Base-by-base conservation (phyloP, 2,888 invertebrate genomes). In the Macropis europaea region DNA sequence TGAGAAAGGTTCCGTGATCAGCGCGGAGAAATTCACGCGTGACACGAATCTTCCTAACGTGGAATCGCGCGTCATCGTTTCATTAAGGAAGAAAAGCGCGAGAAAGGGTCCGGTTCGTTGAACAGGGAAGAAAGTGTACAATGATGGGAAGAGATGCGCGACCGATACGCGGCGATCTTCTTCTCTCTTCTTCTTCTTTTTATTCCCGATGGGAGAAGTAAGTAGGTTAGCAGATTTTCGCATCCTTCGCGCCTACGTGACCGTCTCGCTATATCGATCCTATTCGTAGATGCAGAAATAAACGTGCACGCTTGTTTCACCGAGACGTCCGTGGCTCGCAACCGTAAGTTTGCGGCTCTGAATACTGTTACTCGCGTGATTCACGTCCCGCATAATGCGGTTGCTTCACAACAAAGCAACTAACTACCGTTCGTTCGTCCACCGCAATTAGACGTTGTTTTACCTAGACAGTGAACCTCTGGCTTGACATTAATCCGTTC, bases 361-460 rank as follows among this genome's bases (percentile, higher is more conserved):
- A 68, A 61, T 73, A 73, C 73, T 70, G 73, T 70, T 73, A 73
- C 53, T 56, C 60, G 42, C 53, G 40, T 48, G 69, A 69, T 63
- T 73, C 70, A 34, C 59, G 48, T 64, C 42, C 32, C 59, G 59
- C 42, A 56, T 40, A 70, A 60, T 56, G 54, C 43, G 42, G 36
- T 30, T 36, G 30, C 38, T 52, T 61, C 30, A 43, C 59, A 52
- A 60, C 24, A 50, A 71, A 70, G 22, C 38, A 40, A 15, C 26
- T 17, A 70, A 61, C 63, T 59, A 63, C 63, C 48, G 72, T 54
- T 53, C 22, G 32, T 32, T 43, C 9, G 42, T 32, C 42, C 34
- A 36, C 47, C 32, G 48, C 43, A 70, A 73, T 73, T 70, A 73
- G 42, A 50, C 26, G 4, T 36, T 26, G 13, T 26, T 9, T 22